Percentiles rank a stretch among this genome's conserved stretches.
These are phyloP conservation scores for Drosophila formosana DNA, from an alignment of 2,888 invertebrate species.

Conservation along the genomic window DNA sequence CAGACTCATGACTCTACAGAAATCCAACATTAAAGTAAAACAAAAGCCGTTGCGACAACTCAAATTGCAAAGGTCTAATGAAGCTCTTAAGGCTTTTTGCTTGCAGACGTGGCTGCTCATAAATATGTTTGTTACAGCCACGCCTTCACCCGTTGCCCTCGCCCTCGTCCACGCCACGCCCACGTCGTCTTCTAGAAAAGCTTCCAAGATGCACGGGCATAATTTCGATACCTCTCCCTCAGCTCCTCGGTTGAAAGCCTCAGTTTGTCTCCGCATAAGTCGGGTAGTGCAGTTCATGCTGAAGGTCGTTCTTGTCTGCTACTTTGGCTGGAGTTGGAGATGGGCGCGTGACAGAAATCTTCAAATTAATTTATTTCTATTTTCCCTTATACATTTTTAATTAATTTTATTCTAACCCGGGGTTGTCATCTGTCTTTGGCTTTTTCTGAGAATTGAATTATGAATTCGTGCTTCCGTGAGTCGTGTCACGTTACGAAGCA, in stretches of 20 bases:
- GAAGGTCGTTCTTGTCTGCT: slow-evolving; percentile 52
- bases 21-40: slow-evolving; percentile 16
- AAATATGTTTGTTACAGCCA: slow-evolving; percentile 44
- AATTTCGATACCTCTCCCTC: slow-evolving; percentile 53
- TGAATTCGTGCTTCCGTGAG: neutral
- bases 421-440: neutral
- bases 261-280: slow-evolving; percentile 26
- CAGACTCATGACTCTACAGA: slow-evolving; percentile 3
- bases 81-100: slow-evolving; percentile 37
- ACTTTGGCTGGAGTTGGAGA: neutral
- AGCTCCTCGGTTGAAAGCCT: slow-evolving; percentile 7
- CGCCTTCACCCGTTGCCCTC: neutral
- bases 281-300: slow-evolving; percentile 59
- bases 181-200: slow-evolving; percentile 23
- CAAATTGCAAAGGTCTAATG: slow-evolving; percentile 51
- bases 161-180: neutral
- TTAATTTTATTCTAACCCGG: slow-evolving; percentile 1
- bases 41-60: slow-evolving; percentile 8
- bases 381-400: neutral
- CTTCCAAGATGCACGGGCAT: slow-evolving; percentile 66
- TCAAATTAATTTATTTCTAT: neutral
- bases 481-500: slow-evolving; percentile 1
- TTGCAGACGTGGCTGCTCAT: slow-evolving; percentile 62
- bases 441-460: neutral
- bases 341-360: slow-evolving; percentile 1